Base-by-base conservation (phyloP, 2,888 invertebrate species). In the Andrena marginata region DNA sequence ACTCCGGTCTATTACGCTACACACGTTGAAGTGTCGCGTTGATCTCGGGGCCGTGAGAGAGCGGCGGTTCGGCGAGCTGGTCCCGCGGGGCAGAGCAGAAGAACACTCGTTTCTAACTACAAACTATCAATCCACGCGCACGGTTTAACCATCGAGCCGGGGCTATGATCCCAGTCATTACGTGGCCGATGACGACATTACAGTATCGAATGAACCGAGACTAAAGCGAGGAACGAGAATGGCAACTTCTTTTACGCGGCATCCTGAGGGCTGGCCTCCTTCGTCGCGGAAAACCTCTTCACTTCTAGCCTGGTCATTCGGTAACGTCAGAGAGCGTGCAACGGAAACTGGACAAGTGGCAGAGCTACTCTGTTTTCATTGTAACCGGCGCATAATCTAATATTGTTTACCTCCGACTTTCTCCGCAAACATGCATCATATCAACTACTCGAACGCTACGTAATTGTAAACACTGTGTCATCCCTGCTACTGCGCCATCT, bases 81-180 rank as follows among this genome's bases (percentile, higher is more conserved):
- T 49, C 33, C 49, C 72, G 68, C 70, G 23, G 70, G 73, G 68
- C 48, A 31, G 69, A 60, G 48, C 59, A 60, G 60, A 16, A 54
- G 26, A 79, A 67, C 29, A 10, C 29, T 62, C 70, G 73, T 65
- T 65, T 31, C 62, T 62, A 71, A 49, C 60, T 77, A 63, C 59
- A 49, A 77, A 69, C 80, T 75, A 82, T 82, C 75, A 63, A 82
- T 82, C 79, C 59, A 49, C 63, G 51, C 64, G 77, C 69, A 56
- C 48, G 71, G 59, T 69, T 64, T 68, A 63, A 73, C 63, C 74
- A 51, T 62, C 54, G 69, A 56, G 77, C 69, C 33, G 56, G 33
- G 59, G 29, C 26, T 20, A 35, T 54, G 68, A 77, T 85, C 70
- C 82, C 59, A 68, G 76, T 85, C 71, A 85, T 85, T 85, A 85